Evolutionary conservation across 2,888 invertebrate species (phyloP).

Genomic region (Pristionchus japonicus): DNA sequence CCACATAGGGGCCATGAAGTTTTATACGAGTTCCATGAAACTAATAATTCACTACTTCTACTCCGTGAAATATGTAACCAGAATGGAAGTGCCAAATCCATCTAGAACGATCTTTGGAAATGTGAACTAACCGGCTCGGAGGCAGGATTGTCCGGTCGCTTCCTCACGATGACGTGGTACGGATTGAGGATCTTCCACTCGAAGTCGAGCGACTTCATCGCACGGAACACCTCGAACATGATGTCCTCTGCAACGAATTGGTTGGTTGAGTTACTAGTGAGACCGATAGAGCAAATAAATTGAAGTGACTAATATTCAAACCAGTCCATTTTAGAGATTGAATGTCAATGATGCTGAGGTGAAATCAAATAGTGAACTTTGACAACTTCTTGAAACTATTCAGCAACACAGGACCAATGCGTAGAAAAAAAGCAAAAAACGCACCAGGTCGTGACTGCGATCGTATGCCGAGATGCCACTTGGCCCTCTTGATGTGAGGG

Average conservation of each 20-base stretch:
- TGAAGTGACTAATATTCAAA: too few relatives aligned
- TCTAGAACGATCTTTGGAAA: too few relatives aligned
- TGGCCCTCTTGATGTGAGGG: conserved; percentile 87
- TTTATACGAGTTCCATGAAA: too few relatives aligned
- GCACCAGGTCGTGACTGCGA: conserved; percentile 92
- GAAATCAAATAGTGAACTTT: neutral
- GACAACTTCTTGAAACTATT: neutral
- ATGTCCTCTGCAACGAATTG: conserved; percentile 86
- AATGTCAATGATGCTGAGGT: neutral
- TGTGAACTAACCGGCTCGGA: conserved; percentile 65
- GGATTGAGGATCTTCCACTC: conserved; percentile 99
- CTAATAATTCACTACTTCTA: too few relatives aligned
- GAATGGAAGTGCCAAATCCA: too few relatives aligned
- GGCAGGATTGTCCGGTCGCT: conserved; percentile 81
- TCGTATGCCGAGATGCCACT: conserved; percentile 97
- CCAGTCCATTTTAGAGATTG: too few relatives aligned
- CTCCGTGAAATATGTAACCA: too few relatives aligned
- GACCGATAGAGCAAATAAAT: too few relatives aligned
- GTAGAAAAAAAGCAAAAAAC: too few relatives aligned
- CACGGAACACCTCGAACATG: conserved; percentile 99
- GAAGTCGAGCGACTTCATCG: conserved; percentile 97
- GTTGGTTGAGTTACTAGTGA: too few relatives aligned
- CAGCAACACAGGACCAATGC: too few relatives aligned
- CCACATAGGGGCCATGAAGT: too few relatives aligned
- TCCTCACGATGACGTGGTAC: conserved; percentile 93